phyloP scores from a whole-genome alignment of 2,888 invertebrate genomes.

The Drosophila subquinaria region DNA sequence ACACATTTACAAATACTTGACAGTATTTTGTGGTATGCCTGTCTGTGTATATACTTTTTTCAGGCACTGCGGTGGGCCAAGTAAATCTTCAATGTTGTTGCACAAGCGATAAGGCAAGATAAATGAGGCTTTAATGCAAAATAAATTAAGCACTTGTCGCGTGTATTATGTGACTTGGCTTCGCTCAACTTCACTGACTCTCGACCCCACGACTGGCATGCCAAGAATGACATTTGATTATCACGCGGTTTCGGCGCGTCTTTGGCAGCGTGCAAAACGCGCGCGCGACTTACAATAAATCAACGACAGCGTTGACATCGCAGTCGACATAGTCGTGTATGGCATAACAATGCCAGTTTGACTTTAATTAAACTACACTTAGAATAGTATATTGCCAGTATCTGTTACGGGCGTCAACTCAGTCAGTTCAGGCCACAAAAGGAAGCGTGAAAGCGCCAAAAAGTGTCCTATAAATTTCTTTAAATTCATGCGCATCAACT shows the following conservation, averaged over 20 bases:
- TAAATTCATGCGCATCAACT: constrained; percentile 36
- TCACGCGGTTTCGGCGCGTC: constrained; percentile 70
- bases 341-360: constrained; percentile 63
- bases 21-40: constrained; percentile 38
- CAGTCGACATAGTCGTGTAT: constrained; percentile 35
- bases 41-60: background rate
- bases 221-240: constrained; percentile 79
- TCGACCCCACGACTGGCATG: constrained; percentile 48
- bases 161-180: constrained; percentile 58
- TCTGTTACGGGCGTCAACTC: constrained; percentile 20
- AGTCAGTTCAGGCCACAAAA: constrained; percentile 3
- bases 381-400: constrained; percentile 47
- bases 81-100: constrained; percentile 80
- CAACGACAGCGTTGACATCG: constrained; percentile 60
- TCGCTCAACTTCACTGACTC: constrained; percentile 16
- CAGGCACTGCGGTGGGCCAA: constrained; percentile 46
- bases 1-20: constrained; percentile 23
- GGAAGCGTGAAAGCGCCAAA: constrained; percentile 29
- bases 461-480: constrained; percentile 60
- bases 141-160: constrained; percentile 81
- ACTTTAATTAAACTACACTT: constrained; percentile 73
- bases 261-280: constrained; percentile 58
- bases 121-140: constrained; percentile 80
- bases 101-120: constrained; percentile 78
- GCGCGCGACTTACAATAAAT: constrained; percentile 62